These are phyloP conservation scores for Chloroceryle inda DNA, from an alignment of 2,797 vertebrate species.

Conservation along the genomic window DNA sequence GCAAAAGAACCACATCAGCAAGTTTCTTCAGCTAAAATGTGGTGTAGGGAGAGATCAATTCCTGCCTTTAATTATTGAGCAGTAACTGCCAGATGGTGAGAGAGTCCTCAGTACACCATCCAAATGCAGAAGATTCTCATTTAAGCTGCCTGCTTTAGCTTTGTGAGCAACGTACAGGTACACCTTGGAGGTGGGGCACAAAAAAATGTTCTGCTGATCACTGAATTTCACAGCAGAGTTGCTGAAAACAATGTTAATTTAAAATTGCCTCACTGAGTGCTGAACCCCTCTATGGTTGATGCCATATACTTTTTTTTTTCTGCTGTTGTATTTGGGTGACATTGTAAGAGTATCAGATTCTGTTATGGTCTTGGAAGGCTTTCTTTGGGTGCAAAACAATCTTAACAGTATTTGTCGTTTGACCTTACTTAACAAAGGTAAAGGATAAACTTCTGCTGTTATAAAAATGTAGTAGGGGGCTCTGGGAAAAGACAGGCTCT, in stretches of 20 bases:
- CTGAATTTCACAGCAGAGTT: not conserved
- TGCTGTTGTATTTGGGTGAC: not conserved
- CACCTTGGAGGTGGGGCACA: not conserved
- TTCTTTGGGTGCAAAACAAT: not conserved
- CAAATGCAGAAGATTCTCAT: not conserved
- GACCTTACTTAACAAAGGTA: not conserved
- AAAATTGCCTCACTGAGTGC: not conserved
- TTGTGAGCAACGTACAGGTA: not conserved
- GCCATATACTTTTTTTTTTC: not conserved
- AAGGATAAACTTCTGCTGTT: not conserved
- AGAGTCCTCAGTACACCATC: not conserved
- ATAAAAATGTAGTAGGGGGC: not conserved
- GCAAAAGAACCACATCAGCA: not conserved
- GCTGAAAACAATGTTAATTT: not conserved
- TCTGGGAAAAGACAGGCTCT: not conserved
- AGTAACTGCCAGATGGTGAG: not conserved
- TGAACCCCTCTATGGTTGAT: not conserved
- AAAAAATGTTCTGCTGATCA: not conserved
- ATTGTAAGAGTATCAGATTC: not conserved
- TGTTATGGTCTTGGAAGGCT: not conserved
- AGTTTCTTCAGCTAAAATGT: not conserved
- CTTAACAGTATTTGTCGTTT: not conserved
- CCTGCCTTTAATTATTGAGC: conserved; percentile 16
- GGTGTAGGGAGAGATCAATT: not conserved
- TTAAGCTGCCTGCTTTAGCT: not conserved